phyloP scores from a whole-genome alignment of 37 sponge, comb jelly and placozoan species.

The Diacarnus erythraeanus region DNA sequence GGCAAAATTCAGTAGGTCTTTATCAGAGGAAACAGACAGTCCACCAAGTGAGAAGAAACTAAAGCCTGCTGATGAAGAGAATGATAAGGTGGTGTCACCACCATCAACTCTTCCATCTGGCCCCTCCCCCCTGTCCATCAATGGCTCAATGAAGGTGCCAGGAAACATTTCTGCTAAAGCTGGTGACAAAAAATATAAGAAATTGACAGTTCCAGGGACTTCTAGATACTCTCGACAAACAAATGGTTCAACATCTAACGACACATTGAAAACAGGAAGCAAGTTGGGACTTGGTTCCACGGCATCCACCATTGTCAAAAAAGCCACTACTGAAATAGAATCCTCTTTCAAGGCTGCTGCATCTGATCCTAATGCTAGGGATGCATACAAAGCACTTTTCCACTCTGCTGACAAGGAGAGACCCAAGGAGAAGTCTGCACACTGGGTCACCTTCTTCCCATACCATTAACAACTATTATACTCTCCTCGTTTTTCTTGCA shows the following conservation, averaged over 20 bases:
- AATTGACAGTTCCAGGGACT: neutral
- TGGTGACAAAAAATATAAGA: neutral
- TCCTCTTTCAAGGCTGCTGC: constrained; percentile 18
- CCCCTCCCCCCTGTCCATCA: neutral
- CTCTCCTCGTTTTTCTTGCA: too few relatives aligned
- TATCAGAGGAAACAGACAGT: constrained; percentile 6
- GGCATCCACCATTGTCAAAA: constrained; percentile 15
- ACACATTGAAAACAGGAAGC: neutral
- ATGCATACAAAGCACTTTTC: constrained; percentile 84
- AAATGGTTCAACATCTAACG: neutral
- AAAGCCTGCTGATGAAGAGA: constrained; percentile 12
- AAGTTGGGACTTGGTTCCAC: constrained; percentile 16
- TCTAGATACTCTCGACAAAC: neutral
- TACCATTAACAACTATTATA: constrained; percentile 41
- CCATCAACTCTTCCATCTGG: neutral
- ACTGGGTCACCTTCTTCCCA: constrained; percentile 87
- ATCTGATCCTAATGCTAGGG: constrained; percentile 53
- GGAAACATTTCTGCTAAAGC: too few relatives aligned
- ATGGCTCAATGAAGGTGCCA: neutral
- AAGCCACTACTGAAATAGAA: constrained; percentile 1
- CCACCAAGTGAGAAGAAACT: constrained; percentile 20
- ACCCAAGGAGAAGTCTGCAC: constrained; percentile 58
- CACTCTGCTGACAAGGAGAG: constrained; percentile 49
- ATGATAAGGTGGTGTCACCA: neutral
- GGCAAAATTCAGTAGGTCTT: neutral